phyloP scores from a whole-genome alignment of 2,113 vertebrate genomes.

The Zootoca vivipara region DNA sequence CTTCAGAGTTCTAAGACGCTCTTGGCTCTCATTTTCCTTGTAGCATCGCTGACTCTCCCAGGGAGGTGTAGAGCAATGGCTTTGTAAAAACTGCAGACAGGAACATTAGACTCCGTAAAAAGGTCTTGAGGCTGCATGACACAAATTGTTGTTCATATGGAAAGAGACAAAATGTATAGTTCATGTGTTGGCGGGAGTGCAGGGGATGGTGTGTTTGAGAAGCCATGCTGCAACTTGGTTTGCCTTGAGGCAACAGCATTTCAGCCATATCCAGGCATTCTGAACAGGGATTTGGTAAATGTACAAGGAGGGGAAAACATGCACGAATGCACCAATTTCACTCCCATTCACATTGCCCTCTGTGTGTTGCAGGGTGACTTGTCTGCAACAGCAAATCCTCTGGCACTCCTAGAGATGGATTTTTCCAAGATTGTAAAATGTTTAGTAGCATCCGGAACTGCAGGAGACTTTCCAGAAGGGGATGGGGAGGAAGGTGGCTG shows the following conservation, averaged over 20 bases:
- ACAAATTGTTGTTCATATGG: too few species aligned
- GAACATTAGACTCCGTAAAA: not conserved
- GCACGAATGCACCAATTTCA: too few species aligned
- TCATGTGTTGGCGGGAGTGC: not conserved
- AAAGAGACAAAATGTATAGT: not conserved
- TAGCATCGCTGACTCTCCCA: not conserved
- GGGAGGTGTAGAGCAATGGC: rapidly evolving
- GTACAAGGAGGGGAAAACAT: too few species aligned
- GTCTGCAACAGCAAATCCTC: too few species aligned
- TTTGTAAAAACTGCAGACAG: not conserved
- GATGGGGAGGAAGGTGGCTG: too few species aligned
- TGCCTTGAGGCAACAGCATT: not conserved
- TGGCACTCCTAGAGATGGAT: too few species aligned
- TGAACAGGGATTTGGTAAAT: too few species aligned
- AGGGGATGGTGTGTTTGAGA: not conserved
- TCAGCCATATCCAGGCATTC: not conserved
- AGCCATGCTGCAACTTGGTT: not conserved
- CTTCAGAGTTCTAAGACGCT: not conserved
- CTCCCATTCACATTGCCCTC: too few species aligned
- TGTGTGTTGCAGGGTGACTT: too few species aligned
- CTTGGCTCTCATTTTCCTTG: not conserved
- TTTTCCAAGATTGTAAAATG: too few species aligned
- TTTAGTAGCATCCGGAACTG: too few species aligned
- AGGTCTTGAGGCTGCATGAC: not conserved
- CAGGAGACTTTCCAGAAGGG: too few species aligned